Evolutionary conservation across 2,888 invertebrate species (phyloP), one percentile per base, ranked within the genome.

Genomic region (Plebejus anna): DNA sequence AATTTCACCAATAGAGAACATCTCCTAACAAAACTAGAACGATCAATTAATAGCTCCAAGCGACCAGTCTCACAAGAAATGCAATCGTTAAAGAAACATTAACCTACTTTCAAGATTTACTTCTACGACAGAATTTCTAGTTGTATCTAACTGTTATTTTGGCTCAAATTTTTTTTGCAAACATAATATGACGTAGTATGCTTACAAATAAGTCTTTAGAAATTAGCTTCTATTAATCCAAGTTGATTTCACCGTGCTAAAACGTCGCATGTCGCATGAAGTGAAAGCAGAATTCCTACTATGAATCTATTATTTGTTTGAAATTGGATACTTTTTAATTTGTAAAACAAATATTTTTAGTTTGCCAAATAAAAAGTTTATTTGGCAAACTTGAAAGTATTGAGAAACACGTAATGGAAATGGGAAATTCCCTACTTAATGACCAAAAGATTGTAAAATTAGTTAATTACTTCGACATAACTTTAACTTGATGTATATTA

Each of bases 201-300:
- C 28, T 61, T 28, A 28, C 28, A 28, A 28, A 28, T 0, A 22
- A 32, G 13, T 3, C 22, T 51, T 28, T 51, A 22, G 51, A 28
- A 73, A 51, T 55, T 47, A 51, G 55, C 11, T 32, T 13, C 55
- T 51, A 55, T 73, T 73, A 73, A 73, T 73, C 73, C 71, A 28
- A 51, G 28, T 76, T 22, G 76, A 76, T 76, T 76, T 76, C 71
- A 71, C 76, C 71, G 70, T 57, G 42, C 55, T 72, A 72, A 71
- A 76, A 72, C 57, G 76, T 76, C 57, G 76, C 76, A 76, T 76
- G 76, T 72, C 76, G 38, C 59, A 71, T 61, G 28, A 47, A 76
- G 76, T 76, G 76, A 76, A 76, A 72, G 76, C 47, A 9, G 59
- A 76, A 72, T 70, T 59, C 51, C 57, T 70, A 22, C 22, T 28